Base-by-base conservation (phyloP, 2,113 vertebrate genomes). In the Hiodon alosoides region DNA sequence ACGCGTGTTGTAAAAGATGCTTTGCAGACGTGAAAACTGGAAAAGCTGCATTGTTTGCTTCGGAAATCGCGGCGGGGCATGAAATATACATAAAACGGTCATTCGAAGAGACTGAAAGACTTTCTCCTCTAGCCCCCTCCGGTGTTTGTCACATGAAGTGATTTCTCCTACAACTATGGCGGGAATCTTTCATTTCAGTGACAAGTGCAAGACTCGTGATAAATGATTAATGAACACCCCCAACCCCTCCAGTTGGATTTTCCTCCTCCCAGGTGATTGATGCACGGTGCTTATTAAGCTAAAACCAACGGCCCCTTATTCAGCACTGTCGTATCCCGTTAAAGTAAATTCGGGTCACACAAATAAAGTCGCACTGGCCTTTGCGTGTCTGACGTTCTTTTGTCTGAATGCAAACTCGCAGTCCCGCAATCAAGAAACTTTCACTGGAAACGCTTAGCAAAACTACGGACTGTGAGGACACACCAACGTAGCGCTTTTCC, bases 231-330 rank as follows among this genome's bases (percentile, higher is more conserved):
- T 17, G 61, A 17, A 64, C 61, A 17, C 14, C 58, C 58, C 14
- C 58, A 59, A 59, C 14, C 61, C 14, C 7, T 64, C 16, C 8
- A 58, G 69, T 57, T 46, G 58, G 69, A 71, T 71, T n/a, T 57
- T 53, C 52, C 53, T 71, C 7, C 11, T 16, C 5, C 16, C 61
- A 64, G 3, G 61, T 64, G 14, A n/a, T 13, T 17, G 16, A 16
- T 59, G 58, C 58, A 6, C 58, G 3, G 58, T 8, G 58, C 61
- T 64, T 16, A 64, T 64, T 17, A 64, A 64, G 17, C 58, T 59
- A 59, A 59, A 59, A 9, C 14, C 9, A 59, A 59, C 14, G 7
- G 58, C 58, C 9, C 14, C n/a, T 64, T 64, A 16, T 16, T 16
- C 17, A 16, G 6, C 61, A 64, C 5, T 13, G 6, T 64, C 61